A percentile compares a stretch with the other conserved stretches of the same genome.
phyloP scores from a whole-genome alignment of 2,113 vertebrate genomes.

The Sphaerodactylus townsendi region DNA sequence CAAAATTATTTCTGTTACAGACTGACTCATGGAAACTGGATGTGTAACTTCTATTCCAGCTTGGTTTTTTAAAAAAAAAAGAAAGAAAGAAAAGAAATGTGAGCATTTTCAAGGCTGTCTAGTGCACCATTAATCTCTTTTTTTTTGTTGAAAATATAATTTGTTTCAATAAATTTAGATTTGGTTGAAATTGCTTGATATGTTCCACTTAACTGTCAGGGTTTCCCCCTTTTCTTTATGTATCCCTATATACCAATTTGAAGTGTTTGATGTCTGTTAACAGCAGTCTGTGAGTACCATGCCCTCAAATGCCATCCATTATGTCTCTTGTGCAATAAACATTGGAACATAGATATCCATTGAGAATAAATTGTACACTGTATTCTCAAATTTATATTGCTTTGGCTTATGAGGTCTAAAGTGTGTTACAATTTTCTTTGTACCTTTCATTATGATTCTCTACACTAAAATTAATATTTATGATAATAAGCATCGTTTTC shows the following conservation, averaged over 20 bases:
- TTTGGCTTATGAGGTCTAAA: neutral
- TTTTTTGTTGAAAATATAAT: neutral
- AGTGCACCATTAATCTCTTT: conserved; percentile 13
- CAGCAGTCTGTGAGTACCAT: conserved; percentile 29
- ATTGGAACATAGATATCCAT: neutral
- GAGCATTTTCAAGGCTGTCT: neutral
- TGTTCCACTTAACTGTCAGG: neutral
- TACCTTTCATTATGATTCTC: neutral
- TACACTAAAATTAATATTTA: conserved; percentile 15
- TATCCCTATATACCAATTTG: conserved; percentile 42
- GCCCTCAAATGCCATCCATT: conserved; percentile 41
- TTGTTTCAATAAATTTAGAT: conserved; percentile 24
- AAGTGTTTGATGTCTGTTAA: conserved; percentile 38
- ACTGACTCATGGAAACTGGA: neutral
- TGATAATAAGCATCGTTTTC: neutral
- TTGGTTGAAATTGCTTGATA: conserved; percentile 42
- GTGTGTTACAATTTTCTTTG: neutral
- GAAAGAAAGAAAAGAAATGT: conserved; percentile 7
- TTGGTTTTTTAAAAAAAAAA: conserved; percentile 1
- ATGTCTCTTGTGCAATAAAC: conserved; percentile 36
- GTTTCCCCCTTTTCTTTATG: conserved; percentile 17
- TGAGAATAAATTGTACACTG: neutral
- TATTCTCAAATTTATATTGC: neutral
- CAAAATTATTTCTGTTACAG: neutral
- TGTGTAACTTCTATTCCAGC: neutral